Percentiles rank a stretch among this genome's conserved stretches.
Conservation (phyloP, 2,888 invertebrate genomes). For the Cenopis cana region DNA sequence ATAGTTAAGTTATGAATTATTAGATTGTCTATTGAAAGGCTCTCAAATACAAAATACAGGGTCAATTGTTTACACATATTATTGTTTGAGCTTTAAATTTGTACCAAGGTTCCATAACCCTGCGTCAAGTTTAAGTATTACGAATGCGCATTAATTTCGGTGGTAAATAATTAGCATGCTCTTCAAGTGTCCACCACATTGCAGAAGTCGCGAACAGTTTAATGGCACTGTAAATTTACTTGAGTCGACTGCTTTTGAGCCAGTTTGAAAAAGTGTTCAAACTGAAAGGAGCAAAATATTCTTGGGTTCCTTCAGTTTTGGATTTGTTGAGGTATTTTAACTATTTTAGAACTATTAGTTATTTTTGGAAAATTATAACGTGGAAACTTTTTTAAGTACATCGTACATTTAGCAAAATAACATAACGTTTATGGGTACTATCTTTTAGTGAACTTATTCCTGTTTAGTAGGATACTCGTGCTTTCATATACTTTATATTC, state of each 20-base stretch:
- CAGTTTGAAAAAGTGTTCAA: slow-evolving; percentile 55
- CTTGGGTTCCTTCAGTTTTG: slow-evolving; percentile 19
- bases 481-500: neutral
- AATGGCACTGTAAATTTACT: slow-evolving; percentile 67
- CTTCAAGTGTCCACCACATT: slow-evolving; percentile 48
- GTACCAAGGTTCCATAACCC: slow-evolving; percentile 12
- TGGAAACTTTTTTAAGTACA: no score
- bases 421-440: no score
- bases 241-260: slow-evolving; percentile 60
- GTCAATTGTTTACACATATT: neutral
- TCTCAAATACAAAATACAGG: no score
- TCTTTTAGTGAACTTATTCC: neutral
- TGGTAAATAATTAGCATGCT: slow-evolving; percentile 45
- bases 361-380: no score
- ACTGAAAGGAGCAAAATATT: neutral
- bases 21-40: no score
- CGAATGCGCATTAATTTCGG: slow-evolving; percentile 41
- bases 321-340: neutral
- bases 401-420: neutral
- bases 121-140: slow-evolving; percentile 12
- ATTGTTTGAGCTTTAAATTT: slow-evolving; percentile 1
- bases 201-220: slow-evolving; percentile 66
- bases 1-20: no score
- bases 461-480: neutral
- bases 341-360: no score